Base-by-base conservation (phyloP, 2,113 vertebrate species). In the Gasterosteus nipponicus region DNA sequence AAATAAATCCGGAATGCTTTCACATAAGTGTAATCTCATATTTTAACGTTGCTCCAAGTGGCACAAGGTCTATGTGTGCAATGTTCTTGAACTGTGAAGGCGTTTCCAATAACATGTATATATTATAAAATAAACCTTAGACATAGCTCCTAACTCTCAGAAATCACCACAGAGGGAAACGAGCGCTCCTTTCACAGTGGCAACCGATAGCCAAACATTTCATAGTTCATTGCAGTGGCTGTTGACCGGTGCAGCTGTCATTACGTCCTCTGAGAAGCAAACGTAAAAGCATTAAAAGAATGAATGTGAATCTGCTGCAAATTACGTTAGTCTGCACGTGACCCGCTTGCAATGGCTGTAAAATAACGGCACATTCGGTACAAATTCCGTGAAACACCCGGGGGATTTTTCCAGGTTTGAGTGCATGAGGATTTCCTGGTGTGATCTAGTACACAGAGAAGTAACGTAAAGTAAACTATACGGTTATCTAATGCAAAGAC, bases 381-480 rank as follows among this genome's bases (percentile, higher is more conserved):
- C 14, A 6, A 41, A 39, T 38, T 49, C 35, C 2, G 11, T 12
- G 5, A 16, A 44, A 16, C 22, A 12, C 26, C 22, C 22, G 51
- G 3, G 35, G 4, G 5, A 7, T 38, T 54, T 9, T 47, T n/a
- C 33, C 22, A 31, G 10, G 29, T 9, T 38, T 49, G 11, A 38
- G 70, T n/a, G 1, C 7, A 18, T 29, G 14, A 42, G 3, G 16
- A 12, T n/a, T 38, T 33, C 11, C 15, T 7, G 7, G 7, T n/a
- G n/a, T 19, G 6, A 33, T 53, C 4, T 29, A 39, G n/a, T 7
- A 33, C 0, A 10, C 16, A 2, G 0, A 2, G 7, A 5, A 4
- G 33, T 35, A 7, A 38, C 4, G 35, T 38, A n/a, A 9, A 57
- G 12, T 3, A 42, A 38, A 26, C 22, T 26, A 26, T 26, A 26